Base-by-base conservation (phyloP, 2,888 invertebrate genomes). In the Ennomos quercinarius region DNA sequence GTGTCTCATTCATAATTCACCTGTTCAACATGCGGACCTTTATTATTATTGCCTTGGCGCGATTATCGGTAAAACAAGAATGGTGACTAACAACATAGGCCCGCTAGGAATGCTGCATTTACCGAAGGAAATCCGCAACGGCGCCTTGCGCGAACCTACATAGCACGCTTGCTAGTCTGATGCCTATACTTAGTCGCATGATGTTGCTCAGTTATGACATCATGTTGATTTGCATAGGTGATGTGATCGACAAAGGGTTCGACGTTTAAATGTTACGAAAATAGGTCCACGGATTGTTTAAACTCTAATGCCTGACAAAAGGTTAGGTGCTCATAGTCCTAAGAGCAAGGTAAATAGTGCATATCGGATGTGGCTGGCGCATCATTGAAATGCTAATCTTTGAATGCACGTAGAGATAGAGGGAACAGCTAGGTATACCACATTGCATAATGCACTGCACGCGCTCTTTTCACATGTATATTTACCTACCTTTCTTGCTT, bases 51-150 rank as follows among this genome's bases (percentile, higher is more conserved):
- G 76, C 76, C 80, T 77, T 77, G 75, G 77, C 77, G 71, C 78
- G 78, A 80, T 79, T 80, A 84, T 81, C 77, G 74, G 77, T 77
- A 73, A 78, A 76, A 72, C 72, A 70, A 78, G 77, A 76, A 74
- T 73, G 78, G 80, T 90, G 89, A 90, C 83, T 89, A 85, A 89
- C 73, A 70, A 70, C 70, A 57, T 68, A 81, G 85, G 80, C 81
- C 79, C 83, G 87, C 80, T 60, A 72, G 85, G 90, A 88, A 91
- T 91, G 86, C 74, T 85, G 87, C 87, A 86, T 81, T 79, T 76
- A 80, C 76, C 84, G 86, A 84, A 89, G 89, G 91, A 91, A 90
- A 91, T 91, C 90, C 90, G 92, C 87, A 80, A 83, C 76, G 84
- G 86, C 84, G 87, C 84, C 82, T 81, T 73, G 72, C 78, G 74